phyloP scores from a whole-genome alignment of 2,888 invertebrate species.

The Cylindroiulus punctatus region DNA sequence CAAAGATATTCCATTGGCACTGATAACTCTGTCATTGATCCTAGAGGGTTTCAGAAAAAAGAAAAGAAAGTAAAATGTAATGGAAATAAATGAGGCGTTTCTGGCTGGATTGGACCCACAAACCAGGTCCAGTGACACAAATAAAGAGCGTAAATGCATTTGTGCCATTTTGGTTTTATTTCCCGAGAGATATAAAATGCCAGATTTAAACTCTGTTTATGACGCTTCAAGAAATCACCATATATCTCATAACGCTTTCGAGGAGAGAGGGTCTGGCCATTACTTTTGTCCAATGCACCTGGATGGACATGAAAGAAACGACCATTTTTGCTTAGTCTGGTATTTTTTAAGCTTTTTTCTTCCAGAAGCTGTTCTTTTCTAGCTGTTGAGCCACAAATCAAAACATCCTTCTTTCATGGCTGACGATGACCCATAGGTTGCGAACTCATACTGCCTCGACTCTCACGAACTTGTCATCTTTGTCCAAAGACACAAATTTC shows the following conservation, averaged over 20 bases:
- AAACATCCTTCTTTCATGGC: background rate
- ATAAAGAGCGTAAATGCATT: constrained; percentile 19
- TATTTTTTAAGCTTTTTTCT: background rate
- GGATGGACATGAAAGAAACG: background rate
- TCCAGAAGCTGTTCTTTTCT: too few species aligned
- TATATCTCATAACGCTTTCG: background rate
- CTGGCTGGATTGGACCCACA: background rate
- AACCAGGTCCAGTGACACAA: constrained; percentile 3
- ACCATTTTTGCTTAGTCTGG: constrained; percentile 1
- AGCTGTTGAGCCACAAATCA: background rate
- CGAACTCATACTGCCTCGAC: background rate
- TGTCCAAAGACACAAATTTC: background rate
- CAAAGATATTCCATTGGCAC: constrained; percentile 93
- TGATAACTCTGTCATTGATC: constrained; percentile 96
- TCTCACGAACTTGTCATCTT: constrained; percentile 3
- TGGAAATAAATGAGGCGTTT: constrained; percentile 9
- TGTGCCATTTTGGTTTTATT: constrained; percentile 19
- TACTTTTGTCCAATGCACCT: constrained; percentile 49
- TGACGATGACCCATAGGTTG: background rate
- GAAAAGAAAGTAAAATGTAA: background rate
- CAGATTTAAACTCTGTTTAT: constrained; percentile 30
- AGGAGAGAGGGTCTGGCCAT: background rate
- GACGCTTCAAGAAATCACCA: constrained; percentile 40
- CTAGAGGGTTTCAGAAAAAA: constrained; percentile 70
- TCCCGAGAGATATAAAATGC: constrained; percentile 23